Base-by-base conservation (phyloP, 2,113 vertebrate genomes). In the Lates calcarifer region DNA sequence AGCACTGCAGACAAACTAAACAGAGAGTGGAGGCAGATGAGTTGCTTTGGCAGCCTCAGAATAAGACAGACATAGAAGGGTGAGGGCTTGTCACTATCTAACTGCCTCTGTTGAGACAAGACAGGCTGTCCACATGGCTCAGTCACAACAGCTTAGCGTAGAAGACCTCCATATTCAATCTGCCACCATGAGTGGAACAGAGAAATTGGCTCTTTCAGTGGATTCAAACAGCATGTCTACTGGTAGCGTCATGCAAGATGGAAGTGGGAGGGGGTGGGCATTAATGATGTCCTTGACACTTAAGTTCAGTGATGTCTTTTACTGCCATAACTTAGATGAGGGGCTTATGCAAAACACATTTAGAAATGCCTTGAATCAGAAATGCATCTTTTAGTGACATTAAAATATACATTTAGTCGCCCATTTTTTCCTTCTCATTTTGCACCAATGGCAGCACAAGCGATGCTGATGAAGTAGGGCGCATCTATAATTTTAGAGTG, bases 31-130 rank as follows among this genome's bases (percentile, higher is more conserved):
- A 89, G 86, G 90, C 87, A 91, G 90, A 87, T 87, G 90, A 92
- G 90, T 81, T 85, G 89, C 89, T 87, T 90, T 89, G 87, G 87
- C 87, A 92, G 81, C 60, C 62, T 73, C 76, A 55, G 83, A 89
- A 77, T 87, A 75, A 89, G 86, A 79, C 86, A 84, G 68, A 88
- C 77, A 65, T 67, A 31, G 79, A 87, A n/a, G 78, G 86, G 70
- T 77, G 91, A 92, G 79, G 87, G 83, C 88, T 91, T 92, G 92
- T 91, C 90, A 90, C 88, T 74, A 89, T 90, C 79, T 91, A 89
- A 83, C 79, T 66, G 84, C 70, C 71, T 90, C 79, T 86, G 86
- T 87, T 85, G 75, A 92, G 85, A 91, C 69, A 74, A 88, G 88
- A 88, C 92, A 86, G 85, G 60, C 84, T 83, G 90, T 92, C 91